A percentile compares a stretch with the other conserved stretches of the same genome.
Evolutionary conservation across 2,113 vertebrate species (phyloP).

Genomic region (Hyaena hyaena): DNA sequence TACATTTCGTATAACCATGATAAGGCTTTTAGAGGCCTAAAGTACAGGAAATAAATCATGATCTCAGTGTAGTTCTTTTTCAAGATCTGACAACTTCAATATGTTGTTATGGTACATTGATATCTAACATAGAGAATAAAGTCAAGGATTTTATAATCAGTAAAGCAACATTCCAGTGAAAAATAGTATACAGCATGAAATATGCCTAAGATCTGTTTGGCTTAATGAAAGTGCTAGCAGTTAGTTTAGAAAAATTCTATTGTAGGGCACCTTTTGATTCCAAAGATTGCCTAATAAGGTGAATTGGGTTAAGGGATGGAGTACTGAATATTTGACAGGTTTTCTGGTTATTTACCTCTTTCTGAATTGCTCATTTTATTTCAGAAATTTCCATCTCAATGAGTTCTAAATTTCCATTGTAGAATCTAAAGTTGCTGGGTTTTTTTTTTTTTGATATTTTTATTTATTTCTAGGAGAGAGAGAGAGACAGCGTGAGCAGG

Average conservation of each 20-base stretch:
- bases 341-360: not conserved
- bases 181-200: not conserved
- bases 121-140: not conserved
- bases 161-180: not conserved
- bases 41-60: not conserved
- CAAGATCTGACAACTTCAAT: not conserved
- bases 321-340: not conserved
- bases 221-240: not conserved
- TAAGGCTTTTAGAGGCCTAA: not conserved
- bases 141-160: not conserved
- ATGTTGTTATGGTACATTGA: not conserved
- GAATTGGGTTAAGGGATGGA: not conserved
- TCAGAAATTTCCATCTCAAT: not conserved
- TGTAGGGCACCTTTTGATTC: not conserved
- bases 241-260: not conserved
- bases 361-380: not conserved
- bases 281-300: not conserved
- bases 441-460: too few relatives aligned
- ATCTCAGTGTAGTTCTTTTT: not conserved
- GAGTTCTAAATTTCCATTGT: not conserved
- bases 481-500: too few relatives aligned
- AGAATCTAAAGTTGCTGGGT: not conserved
- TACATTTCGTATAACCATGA: not conserved
- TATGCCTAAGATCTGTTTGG: not conserved
- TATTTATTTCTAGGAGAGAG: too few relatives aligned